Evolutionary conservation across 2,888 invertebrate genomes (phyloP).

Genomic region (Ochlodes sylvanus): DNA sequence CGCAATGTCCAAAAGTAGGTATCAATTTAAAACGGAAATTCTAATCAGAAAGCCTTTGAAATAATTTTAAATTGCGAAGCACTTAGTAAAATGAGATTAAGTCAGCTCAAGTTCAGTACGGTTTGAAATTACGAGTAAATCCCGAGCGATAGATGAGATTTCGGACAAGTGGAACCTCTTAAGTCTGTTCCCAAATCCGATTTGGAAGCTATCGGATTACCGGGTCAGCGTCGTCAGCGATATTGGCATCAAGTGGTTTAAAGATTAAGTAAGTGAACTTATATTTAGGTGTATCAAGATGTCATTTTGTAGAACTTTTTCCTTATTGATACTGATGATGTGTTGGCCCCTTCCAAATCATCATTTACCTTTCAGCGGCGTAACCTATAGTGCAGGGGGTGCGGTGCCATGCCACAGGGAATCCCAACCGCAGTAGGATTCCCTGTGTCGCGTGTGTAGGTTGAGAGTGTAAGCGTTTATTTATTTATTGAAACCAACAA

Average conservation of each 20-base stretch:
- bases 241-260: constrained; percentile 12
- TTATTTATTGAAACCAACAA: background rate
- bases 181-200: constrained; percentile 23
- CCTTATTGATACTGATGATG: no score
- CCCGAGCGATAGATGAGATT: constrained; percentile 21
- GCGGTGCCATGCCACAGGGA: no score
- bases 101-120: constrained; percentile 6
- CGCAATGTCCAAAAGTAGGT: no score
- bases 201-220: constrained; percentile 28
- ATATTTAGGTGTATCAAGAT: constrained; percentile 1
- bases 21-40: constrained; percentile 2
- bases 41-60: background rate
- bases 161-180: constrained; percentile 25
- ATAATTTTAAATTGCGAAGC: constrained; percentile 8
- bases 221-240: constrained; percentile 11
- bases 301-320: background rate
- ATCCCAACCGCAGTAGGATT: no score
- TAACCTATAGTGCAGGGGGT: no score
- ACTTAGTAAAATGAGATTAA: constrained; percentile 17
- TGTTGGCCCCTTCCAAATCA: no score
- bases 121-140: constrained; percentile 15
- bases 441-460: no score
- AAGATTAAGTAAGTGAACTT: constrained; percentile 20
- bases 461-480: no score
- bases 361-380: no score